Evolutionary conservation across 1,140 invertebrate species (phyloP).

Genomic region (Drosophila lowei): DNA sequence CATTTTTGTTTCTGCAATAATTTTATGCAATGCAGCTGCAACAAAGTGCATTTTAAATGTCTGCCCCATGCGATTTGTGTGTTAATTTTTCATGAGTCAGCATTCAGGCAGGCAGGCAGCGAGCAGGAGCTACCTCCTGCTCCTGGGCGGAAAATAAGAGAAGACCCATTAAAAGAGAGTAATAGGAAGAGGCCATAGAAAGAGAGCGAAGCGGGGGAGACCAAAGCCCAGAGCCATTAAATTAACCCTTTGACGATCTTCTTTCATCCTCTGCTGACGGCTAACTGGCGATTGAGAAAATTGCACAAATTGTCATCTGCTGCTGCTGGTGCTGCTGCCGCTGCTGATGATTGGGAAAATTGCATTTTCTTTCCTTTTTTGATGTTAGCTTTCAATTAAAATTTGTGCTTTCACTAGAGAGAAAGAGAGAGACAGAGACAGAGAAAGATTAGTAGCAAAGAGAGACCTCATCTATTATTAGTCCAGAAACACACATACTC

Average conservation of each 20-base stretch:
- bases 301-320: no score
- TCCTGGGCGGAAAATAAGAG: constrained; percentile 6
- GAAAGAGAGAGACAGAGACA: background rate
- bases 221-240: constrained; percentile 28
- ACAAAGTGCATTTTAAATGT: constrained; percentile 79
- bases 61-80: constrained; percentile 57
- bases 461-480: constrained; percentile 36
- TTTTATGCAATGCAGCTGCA: constrained; percentile 53
- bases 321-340: no score
- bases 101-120: background rate
- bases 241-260: constrained; percentile 23
- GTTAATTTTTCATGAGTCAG: constrained; percentile 69
- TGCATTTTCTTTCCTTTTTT: constrained; percentile 1
- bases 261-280: background rate
- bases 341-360: constrained; percentile 20
- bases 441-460: background rate
- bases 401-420: constrained; percentile 3
- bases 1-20: constrained; percentile 57
- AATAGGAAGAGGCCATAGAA: background rate
- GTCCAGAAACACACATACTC: background rate
- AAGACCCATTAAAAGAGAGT: constrained; percentile 2
- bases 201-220: background rate
- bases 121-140: background rate
- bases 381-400: constrained; percentile 51
- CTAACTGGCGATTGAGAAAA: no score